Conservation (phyloP, 2,113 vertebrate genomes). For the Nettapus auritus region DNA sequence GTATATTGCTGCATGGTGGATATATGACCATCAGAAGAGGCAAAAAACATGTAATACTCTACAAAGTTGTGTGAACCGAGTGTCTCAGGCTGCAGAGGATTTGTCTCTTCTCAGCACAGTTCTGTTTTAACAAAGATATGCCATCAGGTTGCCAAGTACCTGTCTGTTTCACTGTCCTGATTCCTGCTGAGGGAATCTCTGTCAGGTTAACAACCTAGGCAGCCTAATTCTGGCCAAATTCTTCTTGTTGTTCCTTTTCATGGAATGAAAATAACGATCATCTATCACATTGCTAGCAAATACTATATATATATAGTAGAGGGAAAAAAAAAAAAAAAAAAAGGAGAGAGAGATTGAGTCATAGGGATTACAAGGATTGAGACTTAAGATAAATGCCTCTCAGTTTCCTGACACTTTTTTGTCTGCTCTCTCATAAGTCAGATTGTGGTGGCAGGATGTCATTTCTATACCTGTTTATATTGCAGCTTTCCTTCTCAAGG, state of each 20-base stretch:
- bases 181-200: not conserved
- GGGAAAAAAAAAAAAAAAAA: not conserved
- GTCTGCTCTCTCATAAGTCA: not conserved
- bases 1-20: rapidly evolving
- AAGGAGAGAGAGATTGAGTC: not conserved
- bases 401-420: not conserved
- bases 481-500: not conserved
- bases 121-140: not conserved
- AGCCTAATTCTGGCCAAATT: not conserved
- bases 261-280: not conserved
- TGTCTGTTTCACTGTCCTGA: not conserved
- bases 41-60: not conserved
- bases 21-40: not conserved
- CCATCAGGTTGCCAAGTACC: not conserved
- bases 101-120: not conserved
- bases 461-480: not conserved
- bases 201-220: not conserved
- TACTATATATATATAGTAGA: not conserved
- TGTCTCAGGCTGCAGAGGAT: not conserved
- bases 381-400: not conserved
- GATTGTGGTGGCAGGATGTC: not conserved
- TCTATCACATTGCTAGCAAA: not conserved
- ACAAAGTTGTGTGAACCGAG: not conserved
- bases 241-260: not conserved
- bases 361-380: not conserved